Conservation (phyloP, 2,888 invertebrate species). For the Lobophora halterata region DNA sequence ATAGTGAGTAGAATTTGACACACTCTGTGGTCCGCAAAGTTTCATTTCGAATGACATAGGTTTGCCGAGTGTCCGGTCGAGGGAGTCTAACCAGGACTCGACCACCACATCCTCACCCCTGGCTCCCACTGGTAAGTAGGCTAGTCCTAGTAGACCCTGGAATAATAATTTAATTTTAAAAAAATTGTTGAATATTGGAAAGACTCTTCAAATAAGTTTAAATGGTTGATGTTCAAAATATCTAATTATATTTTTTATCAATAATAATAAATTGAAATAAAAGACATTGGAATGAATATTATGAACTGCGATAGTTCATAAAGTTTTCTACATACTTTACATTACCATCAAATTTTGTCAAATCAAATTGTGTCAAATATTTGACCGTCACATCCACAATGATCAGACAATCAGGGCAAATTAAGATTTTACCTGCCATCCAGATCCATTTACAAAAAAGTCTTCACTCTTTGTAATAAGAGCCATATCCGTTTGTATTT, state of each 20-base stretch:
- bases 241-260: no score
- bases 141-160: conserved; percentile 82
- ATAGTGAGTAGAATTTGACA: conserved; percentile 64
- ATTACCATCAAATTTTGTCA: no score
- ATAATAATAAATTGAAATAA: no score
- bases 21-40: conserved; percentile 75
- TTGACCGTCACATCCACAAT: no score
- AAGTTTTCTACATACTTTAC: no score
- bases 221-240: no score
- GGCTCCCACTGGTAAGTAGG: conserved; percentile 72
- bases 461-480: conserved; percentile 78
- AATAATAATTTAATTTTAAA: conserved; percentile 31
- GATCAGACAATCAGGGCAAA: no score
- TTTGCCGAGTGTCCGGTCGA: conserved; percentile 50
- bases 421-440: conserved; percentile 79
- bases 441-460: conserved; percentile 82
- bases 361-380: no score
- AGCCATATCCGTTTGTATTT: conserved; percentile 76
- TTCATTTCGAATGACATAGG: conserved; percentile 78
- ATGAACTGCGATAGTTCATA: no score
- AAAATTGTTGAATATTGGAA: not conserved
- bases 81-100: conserved; percentile 68
- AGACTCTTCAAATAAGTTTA: no score
- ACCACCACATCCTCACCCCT: conserved; percentile 60
- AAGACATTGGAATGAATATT: no score